These are phyloP conservation scores for Sinocyclocheilus rhinocerous DNA, from an alignment of 2,113 vertebrate genomes.

Conservation along the genomic window DNA sequence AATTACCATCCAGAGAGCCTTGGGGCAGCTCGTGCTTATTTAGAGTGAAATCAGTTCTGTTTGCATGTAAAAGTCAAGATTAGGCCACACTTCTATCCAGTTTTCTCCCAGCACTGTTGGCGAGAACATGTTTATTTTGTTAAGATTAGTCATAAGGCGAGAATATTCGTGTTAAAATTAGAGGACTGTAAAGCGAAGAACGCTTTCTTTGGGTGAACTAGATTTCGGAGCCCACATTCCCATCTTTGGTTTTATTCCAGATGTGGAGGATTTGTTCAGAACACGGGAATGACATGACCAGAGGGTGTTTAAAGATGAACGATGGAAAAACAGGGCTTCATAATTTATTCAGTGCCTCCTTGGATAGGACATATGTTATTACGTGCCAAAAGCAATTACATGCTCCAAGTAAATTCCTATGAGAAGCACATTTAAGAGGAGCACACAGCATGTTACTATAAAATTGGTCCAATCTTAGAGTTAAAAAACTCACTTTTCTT, in stretches of 20 bases:
- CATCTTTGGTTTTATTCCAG: conserved; percentile 41
- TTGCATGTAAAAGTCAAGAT: conserved; percentile 49
- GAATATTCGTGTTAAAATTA: conserved; percentile 26
- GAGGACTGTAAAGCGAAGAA: conserved; percentile 23
- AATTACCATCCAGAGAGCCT: conserved; percentile 54
- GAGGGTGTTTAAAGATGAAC: conserved; percentile 52
- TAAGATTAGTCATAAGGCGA: conserved; percentile 18
- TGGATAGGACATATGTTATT: conserved; percentile 49
- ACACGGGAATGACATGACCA: conserved; percentile 47
- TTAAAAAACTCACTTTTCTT: not conserved
- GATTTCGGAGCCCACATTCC: conserved; percentile 28
- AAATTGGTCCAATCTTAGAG: conserved; percentile 14
- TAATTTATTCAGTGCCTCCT: conserved; percentile 54
- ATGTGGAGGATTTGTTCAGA: conserved; percentile 48
- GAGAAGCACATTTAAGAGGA: conserved; percentile 46
- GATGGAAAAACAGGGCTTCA: conserved; percentile 47
- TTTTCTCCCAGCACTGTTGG: conserved; percentile 28
- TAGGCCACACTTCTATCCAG: conserved; percentile 34
- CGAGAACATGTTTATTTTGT: conserved; percentile 31
- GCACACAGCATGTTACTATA: conserved; percentile 10
- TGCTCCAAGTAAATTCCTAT: conserved; percentile 42
- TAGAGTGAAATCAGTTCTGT: conserved; percentile 40
- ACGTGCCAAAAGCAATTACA: conserved; percentile 53
- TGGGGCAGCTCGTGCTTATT: conserved; percentile 44
- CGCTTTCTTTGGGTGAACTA: not conserved